Percentiles rank a stretch among this genome's conserved stretches.
These are phyloP conservation scores for Oscheius sp. DNA, from an alignment of 2,888 invertebrate species.

Conservation along the genomic window DNA sequence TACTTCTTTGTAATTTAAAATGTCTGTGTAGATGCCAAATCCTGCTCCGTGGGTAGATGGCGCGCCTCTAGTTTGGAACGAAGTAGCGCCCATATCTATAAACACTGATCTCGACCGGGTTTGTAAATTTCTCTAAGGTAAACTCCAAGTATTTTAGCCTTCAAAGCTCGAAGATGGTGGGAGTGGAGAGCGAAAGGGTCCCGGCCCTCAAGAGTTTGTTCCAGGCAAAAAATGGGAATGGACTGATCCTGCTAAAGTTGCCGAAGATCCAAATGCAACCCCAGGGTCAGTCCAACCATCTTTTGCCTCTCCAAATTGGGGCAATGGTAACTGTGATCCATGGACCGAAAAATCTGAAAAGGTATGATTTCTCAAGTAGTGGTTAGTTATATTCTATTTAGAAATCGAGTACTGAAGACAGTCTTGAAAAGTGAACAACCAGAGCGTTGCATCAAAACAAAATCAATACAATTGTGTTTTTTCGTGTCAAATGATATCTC, in stretches of 20 bases:
- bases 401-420: slow-evolving; percentile 18
- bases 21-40: slow-evolving; percentile 11
- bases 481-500: slow-evolving; percentile 24
- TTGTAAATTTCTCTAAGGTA: not conserved
- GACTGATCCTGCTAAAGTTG: slow-evolving; percentile 56
- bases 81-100: slow-evolving; percentile 21
- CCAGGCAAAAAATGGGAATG: slow-evolving; percentile 67
- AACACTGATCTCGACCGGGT: slow-evolving; percentile 32
- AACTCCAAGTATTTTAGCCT: not conserved
- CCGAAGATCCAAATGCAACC: slow-evolving; percentile 35
- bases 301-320: slow-evolving; percentile 28
- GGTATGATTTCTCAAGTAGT: not conserved
- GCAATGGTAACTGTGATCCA: slow-evolving; percentile 22
- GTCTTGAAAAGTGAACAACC: slow-evolving; percentile 10
- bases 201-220: slow-evolving; percentile 59
- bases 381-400: not conserved
- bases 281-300: slow-evolving; percentile 26
- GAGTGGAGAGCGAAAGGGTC: not conserved
- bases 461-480: slow-evolving; percentile 8
- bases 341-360: slow-evolving; percentile 30
- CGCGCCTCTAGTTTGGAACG: slow-evolving; percentile 1
- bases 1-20: not conserved
- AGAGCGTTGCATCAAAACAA: not conserved
- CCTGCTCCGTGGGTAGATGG: slow-evolving; percentile 15
- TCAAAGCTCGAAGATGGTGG: slow-evolving; percentile 9